A percentile compares a stretch with the other conserved stretches of the same genome.
These are phyloP conservation scores for Gymnocypris eckloni DNA, from an alignment of 2,797 vertebrate genomes.

Conservation along the genomic window DNA sequence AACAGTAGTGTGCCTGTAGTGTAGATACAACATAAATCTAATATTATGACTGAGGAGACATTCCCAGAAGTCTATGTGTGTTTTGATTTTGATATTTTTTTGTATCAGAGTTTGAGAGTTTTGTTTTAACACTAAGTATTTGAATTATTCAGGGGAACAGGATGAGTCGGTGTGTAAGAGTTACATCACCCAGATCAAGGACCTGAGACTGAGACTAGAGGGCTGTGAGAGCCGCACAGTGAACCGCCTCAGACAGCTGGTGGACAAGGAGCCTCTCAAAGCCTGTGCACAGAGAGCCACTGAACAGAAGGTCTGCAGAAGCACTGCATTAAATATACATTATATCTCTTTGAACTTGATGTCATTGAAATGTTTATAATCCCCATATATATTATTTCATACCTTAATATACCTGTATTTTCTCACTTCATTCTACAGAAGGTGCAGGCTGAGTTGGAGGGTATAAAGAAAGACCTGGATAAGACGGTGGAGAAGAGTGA, in stretches of 20 bases:
- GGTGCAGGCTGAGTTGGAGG: conserved; percentile 90
- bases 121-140: background rate
- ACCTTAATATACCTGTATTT: background rate
- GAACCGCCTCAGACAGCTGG: conserved; percentile 81
- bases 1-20: background rate
- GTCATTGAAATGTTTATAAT: background rate
- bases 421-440: conserved; percentile 73
- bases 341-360: background rate
- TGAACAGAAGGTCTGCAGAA: conserved; percentile 85
- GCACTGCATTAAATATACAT: background rate
- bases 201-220: conserved; percentile 90
- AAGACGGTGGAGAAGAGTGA: conserved; percentile 82
- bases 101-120: background rate
- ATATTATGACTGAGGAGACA: background rate
- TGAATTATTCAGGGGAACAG: conserved; percentile 82
- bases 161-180: conserved; percentile 86
- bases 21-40: background rate
- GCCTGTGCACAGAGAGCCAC: conserved; percentile 85
- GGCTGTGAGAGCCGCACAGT: conserved; percentile 86
- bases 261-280: conserved; percentile 83
- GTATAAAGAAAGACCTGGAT: conserved; percentile 83
- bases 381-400: background rate
- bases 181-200: conserved; percentile 88
- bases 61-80: background rate
- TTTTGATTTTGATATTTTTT: background rate